A percentile compares a stretch with the other conserved stretches of the same genome.
These are phyloP conservation scores for Campaea margaritaria DNA, from an alignment of 2,888 invertebrate genomes.

Conservation along the genomic window DNA sequence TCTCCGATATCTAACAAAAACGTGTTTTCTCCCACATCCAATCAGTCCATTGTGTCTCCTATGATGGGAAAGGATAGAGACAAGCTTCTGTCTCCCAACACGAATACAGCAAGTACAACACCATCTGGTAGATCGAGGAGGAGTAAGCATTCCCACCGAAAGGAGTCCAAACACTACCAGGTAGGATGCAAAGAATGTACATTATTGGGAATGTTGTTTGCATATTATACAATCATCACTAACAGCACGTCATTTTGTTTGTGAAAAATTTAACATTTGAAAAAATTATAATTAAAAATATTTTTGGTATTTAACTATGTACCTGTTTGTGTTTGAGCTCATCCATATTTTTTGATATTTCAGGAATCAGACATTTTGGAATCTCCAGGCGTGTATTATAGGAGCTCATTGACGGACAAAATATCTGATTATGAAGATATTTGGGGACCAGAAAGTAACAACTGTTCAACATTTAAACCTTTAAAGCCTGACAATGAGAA, in stretches of 20 bases:
- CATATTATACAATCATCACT: constrained; percentile 52
- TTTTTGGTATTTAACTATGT: not conserved
- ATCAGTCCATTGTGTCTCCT: constrained; percentile 78
- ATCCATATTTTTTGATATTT: constrained; percentile 38
- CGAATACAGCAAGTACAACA: constrained; percentile 82
- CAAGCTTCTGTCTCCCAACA: constrained; percentile 76
- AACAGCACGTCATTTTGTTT: constrained; percentile 58
- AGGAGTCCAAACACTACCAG: constrained; percentile 90
- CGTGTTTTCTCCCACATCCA: constrained; percentile 78
- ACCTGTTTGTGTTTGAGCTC: not conserved
- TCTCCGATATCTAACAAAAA: constrained; percentile 79
- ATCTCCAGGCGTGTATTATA: constrained; percentile 92
- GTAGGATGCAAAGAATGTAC: constrained; percentile 62
- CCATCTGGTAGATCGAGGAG: constrained; percentile 85
- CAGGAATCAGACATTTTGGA: constrained; percentile 93
- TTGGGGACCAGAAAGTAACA: constrained; percentile 90
- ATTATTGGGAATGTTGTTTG: constrained; percentile 29
- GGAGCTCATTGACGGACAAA: constrained; percentile 95
- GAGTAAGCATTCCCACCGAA: constrained; percentile 85
- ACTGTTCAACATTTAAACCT: constrained; percentile 80
- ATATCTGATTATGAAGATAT: constrained; percentile 98
- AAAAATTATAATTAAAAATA: constrained; percentile 3
- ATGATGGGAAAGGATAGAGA: constrained; percentile 73
- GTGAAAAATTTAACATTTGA: constrained; percentile 15
- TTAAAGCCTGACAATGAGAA: constrained; percentile 72